Conservation (phyloP, 64 coral and sea anemone genomes). For the Exaiptasia diaphana region DNA sequence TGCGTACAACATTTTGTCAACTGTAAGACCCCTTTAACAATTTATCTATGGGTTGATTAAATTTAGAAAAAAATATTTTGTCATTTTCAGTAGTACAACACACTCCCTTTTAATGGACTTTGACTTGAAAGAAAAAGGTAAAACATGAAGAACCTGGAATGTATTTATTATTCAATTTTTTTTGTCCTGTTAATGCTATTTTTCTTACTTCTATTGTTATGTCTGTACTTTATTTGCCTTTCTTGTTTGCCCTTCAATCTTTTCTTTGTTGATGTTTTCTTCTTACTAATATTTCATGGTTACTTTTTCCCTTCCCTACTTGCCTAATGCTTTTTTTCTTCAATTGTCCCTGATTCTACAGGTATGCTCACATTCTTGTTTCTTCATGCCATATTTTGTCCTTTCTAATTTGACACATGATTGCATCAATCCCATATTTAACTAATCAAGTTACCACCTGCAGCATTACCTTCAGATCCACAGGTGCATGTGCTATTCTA, state of each 20-base stretch:
- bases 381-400: too few relatives aligned
- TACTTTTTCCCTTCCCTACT: neutral
- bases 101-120: conserved; percentile 56
- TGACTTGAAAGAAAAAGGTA: conserved; percentile 58
- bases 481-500: too few relatives aligned
- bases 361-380: too few relatives aligned
- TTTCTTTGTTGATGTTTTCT: neutral
- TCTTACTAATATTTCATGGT: neutral
- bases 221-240: neutral
- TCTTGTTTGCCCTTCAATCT: neutral
- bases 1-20: too few relatives aligned
- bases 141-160: neutral
- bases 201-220: neutral
- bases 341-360: too few relatives aligned
- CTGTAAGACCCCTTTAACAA: neutral
- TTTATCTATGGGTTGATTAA: neutral
- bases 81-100: conserved; percentile 67
- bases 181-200: neutral
- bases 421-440: too few relatives aligned
- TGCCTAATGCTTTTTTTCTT: too few relatives aligned
- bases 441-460: too few relatives aligned
- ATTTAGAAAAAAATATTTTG: neutral
- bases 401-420: too few relatives aligned
- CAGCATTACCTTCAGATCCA: too few relatives aligned
- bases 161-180: neutral